phyloP scores from a whole-genome alignment of 2,888 invertebrate species.

The Apocheima hispidaria region DNA sequence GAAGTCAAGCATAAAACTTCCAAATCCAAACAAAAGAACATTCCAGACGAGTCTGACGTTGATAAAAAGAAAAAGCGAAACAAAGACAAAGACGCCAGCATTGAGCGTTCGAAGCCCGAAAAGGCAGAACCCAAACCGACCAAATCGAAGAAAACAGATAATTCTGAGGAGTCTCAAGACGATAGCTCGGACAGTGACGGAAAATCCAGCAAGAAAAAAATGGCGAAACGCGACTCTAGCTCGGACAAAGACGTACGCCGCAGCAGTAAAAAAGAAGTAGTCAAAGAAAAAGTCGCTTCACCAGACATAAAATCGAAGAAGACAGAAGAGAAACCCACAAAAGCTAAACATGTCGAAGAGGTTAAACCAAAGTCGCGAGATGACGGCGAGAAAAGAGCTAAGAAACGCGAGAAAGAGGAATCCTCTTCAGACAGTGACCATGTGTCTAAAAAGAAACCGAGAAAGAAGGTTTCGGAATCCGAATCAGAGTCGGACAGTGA shows the following conservation, averaged over 20 bases:
- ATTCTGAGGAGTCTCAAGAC: slow-evolving; percentile 77
- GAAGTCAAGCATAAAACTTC: slow-evolving; percentile 79
- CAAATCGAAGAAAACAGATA: slow-evolving; percentile 74
- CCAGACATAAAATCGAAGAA: slow-evolving; percentile 74
- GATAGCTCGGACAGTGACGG: slow-evolving; percentile 82
- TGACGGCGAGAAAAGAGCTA: slow-evolving; percentile 86
- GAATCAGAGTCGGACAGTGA: slow-evolving; percentile 89
- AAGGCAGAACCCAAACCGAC: slow-evolving; percentile 67
- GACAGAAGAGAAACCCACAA: slow-evolving; percentile 74
- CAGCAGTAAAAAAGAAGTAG: slow-evolving; percentile 67
- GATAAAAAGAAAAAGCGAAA: slow-evolving; percentile 79
- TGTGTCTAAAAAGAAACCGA: slow-evolving; percentile 82
- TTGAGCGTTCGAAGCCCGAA: slow-evolving; percentile 71
- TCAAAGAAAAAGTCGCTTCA: slow-evolving; percentile 72
- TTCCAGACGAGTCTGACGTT: slow-evolving; percentile 78
- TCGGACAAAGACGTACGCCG: slow-evolving; percentile 79
- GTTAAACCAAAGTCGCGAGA: slow-evolving; percentile 85
- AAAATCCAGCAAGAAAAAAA: slow-evolving; percentile 82
- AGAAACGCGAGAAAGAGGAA: slow-evolving; percentile 87
- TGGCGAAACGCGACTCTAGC: slow-evolving; percentile 76
- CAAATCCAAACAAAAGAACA: slow-evolving; percentile 80
- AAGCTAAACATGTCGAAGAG: slow-evolving; percentile 83
- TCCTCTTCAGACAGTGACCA: slow-evolving; percentile 83
- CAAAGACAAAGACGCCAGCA: slow-evolving; percentile 75
- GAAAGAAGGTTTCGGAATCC: slow-evolving; percentile 87